Evolutionary conservation across 2,888 invertebrate species (phyloP).

Genomic region (Sphinx pinastri): DNA sequence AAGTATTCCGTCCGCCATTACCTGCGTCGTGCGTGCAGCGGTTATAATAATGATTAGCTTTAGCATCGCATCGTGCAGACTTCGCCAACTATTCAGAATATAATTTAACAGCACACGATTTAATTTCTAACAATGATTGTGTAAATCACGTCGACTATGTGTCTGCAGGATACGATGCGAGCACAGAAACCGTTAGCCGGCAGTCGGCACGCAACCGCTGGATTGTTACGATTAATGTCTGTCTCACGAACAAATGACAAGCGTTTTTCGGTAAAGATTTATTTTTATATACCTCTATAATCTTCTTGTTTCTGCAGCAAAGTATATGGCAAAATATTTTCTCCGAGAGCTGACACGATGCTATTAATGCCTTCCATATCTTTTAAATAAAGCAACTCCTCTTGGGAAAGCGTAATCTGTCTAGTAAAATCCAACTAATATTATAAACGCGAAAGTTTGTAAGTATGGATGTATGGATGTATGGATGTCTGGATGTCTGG

Average conservation of each 20-base stretch:
- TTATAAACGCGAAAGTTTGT: no score
- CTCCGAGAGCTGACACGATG: neutral
- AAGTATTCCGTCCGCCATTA: constrained; percentile 58
- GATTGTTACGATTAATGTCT: constrained; percentile 7
- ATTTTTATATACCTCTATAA: neutral
- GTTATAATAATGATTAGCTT: constrained; percentile 52
- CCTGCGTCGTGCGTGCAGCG: constrained; percentile 53
- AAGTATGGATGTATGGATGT: no score
- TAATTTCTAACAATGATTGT: neutral
- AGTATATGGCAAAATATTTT: neutral
- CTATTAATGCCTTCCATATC: neutral
- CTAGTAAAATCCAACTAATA: no score
- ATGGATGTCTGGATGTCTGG: no score
- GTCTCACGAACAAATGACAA: constrained; percentile 3
- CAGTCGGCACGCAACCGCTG: neutral
- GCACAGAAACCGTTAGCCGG: neutral
- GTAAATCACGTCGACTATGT: constrained; percentile 1
- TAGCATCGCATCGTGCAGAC: constrained; percentile 32
- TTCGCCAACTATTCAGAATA: constrained; percentile 39
- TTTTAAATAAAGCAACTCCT: constrained; percentile 25
- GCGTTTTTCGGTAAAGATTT: constrained; percentile 15
- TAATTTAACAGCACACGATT: constrained; percentile 23
- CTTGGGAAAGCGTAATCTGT: constrained; percentile 48
- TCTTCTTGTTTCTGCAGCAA: neutral
- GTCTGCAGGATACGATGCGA: constrained; percentile 6